Base-by-base conservation (phyloP, 2,113 vertebrate species). In the Saccopteryx leptura region DNA sequence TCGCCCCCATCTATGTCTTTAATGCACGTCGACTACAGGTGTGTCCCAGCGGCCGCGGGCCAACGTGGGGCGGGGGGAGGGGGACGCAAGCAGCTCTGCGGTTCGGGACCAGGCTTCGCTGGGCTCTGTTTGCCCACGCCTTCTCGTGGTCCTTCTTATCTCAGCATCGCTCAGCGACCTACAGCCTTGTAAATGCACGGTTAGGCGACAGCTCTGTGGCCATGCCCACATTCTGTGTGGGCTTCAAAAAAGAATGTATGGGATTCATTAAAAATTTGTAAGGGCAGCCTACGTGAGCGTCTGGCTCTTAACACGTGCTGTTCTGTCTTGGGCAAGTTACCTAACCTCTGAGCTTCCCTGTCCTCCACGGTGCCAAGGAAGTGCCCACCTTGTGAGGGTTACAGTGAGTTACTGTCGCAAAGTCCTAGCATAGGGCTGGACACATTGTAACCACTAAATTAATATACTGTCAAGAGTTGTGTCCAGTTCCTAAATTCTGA, bases 271-370 rank as follows among this genome's bases (percentile, higher is more conserved):
- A 31, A 48, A n/a, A 23, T 12, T 63, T 93, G 52, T 17, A 66
- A 93, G 93, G 76, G 58, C 28, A 79, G 68, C 26, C 85, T n/a
- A 88, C 19, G 5, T 72, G 88, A 48, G 75, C 90, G 66, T 76
- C 54, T 60, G 33, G n/a, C 65, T 91, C 50, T 5, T 5, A 72
- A 66, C 39, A 66, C 63, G 54, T 88, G 80, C 87, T 60, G 31
- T 63, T 80, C 66, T 52, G 66, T n/a, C 75, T 83, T 31, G 1
- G 69, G 50, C 15, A 52, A 89, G 54, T 87, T 82, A 33, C 24
- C 75, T 74, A 82, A 68, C n/a, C 26, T 72, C 68, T 33, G 71
- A 72, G 81, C 48, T 86, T 90, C 7, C 12, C 71, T 65, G 66
- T 79, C 63, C 54, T 65, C 15, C 7, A 7, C 50, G 33, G 31